Conservation (phyloP, 2,888 invertebrate species). For the Noctuana brunneofusca region DNA sequence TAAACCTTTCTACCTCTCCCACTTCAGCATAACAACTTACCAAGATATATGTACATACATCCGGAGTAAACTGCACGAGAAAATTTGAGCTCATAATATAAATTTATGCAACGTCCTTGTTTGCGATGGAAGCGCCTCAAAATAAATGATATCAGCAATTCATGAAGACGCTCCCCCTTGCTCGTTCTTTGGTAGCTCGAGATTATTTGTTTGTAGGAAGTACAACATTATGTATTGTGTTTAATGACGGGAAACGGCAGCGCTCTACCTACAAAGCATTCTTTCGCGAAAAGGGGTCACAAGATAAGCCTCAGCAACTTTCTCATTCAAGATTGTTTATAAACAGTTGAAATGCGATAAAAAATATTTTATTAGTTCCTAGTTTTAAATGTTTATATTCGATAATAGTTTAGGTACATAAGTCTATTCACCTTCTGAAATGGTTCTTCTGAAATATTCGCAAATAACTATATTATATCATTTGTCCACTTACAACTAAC, state of each 20-base stretch:
- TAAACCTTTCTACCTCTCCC: conserved; percentile 15
- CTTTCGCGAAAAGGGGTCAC: conserved; percentile 28
- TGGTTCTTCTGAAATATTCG: neutral
- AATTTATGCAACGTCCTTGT: conserved; percentile 64
- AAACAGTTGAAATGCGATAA: neutral
- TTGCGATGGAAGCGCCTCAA: conserved; percentile 58
- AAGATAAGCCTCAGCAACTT: conserved; percentile 28
- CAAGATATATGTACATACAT: neutral
- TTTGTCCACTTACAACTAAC: conserved; percentile 24
- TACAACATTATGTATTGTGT: conserved; percentile 28
- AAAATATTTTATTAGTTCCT: neutral
- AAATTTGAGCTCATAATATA: conserved; percentile 49
- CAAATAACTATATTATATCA: conserved; percentile 21
- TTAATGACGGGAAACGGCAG: conserved; percentile 33
- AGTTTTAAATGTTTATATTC: too few relatives aligned
- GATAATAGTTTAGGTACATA: too few relatives aligned
- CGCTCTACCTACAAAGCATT: conserved; percentile 29
- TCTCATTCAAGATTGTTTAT: neutral
- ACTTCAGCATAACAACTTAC: conserved; percentile 10
- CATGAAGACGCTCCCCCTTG: conserved; percentile 56
- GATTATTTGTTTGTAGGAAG: conserved; percentile 27
- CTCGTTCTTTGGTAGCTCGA: conserved; percentile 38
- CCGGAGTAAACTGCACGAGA: neutral
- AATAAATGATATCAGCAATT: conserved; percentile 68
- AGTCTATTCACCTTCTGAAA: conserved; percentile 2